These are phyloP conservation scores for Cyanoderma ruficeps DNA, from an alignment of 2,113 vertebrate genomes.

Conservation along the genomic window DNA sequence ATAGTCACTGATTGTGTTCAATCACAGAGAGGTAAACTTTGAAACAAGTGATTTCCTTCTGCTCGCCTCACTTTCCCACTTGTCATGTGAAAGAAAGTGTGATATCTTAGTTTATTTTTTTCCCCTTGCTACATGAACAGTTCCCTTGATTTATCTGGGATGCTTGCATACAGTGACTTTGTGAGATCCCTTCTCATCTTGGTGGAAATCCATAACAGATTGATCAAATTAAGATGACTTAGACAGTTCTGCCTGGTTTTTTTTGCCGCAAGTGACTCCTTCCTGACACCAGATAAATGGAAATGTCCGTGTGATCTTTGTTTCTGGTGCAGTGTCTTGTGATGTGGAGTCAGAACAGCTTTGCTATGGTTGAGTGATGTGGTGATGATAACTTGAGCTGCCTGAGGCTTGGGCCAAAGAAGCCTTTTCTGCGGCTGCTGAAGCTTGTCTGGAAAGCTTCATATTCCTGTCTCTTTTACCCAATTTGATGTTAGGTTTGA, in stretches of 20 bases:
- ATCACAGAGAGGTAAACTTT: background rate
- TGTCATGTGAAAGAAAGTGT: background rate
- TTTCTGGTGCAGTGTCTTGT: slow-evolving; percentile 9
- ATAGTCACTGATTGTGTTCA: background rate
- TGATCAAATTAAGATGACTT: background rate
- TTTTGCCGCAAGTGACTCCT: background rate
- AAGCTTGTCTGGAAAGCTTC: slow-evolving; percentile 20
- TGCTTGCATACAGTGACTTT: background rate
- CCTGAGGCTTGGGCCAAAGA: background rate
- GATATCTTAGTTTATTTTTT: background rate
- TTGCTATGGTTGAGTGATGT: slow-evolving; percentile 10
- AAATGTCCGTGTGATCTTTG: background rate
- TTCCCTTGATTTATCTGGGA: background rate
- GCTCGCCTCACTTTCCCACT: background rate
- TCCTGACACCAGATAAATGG: slow-evolving; percentile 18
- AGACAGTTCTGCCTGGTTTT: background rate
- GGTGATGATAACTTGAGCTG: background rate
- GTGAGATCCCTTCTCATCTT: background rate
- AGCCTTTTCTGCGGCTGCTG: slow-evolving; percentile 1
- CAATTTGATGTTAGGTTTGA: background rate
- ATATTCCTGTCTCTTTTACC: background rate
- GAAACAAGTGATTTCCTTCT: background rate
- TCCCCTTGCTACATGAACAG: background rate
- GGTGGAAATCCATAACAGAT: background rate
- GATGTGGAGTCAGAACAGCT: slow-evolving; percentile 24